Evolutionary conservation across 2,113 vertebrate species (phyloP).

Genomic region (Corvus cornix): DNA sequence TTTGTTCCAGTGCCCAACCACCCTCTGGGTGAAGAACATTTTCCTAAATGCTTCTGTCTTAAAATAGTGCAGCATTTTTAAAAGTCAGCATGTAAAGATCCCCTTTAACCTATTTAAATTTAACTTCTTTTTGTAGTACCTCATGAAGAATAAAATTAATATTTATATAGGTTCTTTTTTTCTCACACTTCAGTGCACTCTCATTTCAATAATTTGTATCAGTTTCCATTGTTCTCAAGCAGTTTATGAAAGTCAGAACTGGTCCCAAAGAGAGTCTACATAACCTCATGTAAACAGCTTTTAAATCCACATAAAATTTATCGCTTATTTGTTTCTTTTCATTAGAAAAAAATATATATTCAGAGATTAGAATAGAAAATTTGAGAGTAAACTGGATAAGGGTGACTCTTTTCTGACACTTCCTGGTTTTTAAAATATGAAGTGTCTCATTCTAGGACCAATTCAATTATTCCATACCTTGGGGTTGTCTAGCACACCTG

Average conservation of each 20-base stretch:
- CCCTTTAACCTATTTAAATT: background rate
- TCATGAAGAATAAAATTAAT: background rate
- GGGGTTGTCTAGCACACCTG: background rate
- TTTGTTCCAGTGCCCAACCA: background rate
- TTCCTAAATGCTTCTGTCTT: background rate
- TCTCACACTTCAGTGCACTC: background rate
- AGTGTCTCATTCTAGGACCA: background rate
- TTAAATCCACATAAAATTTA: background rate
- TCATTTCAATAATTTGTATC: slow-evolving; percentile 2
- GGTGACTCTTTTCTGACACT: background rate
- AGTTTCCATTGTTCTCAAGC: background rate
- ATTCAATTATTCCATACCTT: background rate
- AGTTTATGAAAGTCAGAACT: slow-evolving; percentile 20
- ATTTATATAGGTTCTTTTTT: background rate
- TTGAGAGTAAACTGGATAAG: background rate
- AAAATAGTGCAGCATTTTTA: background rate
- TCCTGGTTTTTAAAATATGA: background rate
- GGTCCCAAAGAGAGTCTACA: background rate
- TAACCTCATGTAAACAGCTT: background rate
- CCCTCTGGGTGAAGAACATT: background rate
- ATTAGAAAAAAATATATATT: background rate
- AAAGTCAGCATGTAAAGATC: background rate
- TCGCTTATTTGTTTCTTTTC: background rate
- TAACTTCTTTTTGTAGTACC: background rate
- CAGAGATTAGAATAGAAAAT: background rate